phyloP scores from a whole-genome alignment of 2,888 invertebrate species.

The Crocallis elinguaria region DNA sequence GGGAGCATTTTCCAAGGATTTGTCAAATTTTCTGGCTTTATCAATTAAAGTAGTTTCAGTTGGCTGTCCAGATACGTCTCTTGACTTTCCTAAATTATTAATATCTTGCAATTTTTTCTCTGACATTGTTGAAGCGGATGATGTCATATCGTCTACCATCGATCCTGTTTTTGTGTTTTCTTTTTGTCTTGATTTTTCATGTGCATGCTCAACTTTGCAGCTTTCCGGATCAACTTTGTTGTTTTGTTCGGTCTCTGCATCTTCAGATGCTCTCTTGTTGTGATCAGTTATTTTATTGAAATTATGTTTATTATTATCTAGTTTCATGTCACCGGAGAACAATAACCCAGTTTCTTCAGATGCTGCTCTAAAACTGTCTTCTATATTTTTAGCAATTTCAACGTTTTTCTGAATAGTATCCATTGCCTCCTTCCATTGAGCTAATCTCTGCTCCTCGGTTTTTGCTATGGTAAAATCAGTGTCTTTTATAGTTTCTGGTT shows the following conservation, averaged over 20 bases:
- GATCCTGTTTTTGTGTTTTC: slow-evolving; percentile 16
- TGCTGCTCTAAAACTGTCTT: slow-evolving; percentile 61
- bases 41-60: background rate
- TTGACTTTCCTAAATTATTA: slow-evolving; percentile 17
- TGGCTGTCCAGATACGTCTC: slow-evolving; percentile 4
- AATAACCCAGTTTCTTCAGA: slow-evolving; percentile 9
- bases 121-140: slow-evolving; percentile 44
- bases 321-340: background rate
- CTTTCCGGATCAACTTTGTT: slow-evolving; percentile 22
- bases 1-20: background rate
- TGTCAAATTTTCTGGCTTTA: background rate
- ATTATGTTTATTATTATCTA: slow-evolving; percentile 13
- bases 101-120: slow-evolving; percentile 39
- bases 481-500: slow-evolving; percentile 47
- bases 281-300: slow-evolving; percentile 19
- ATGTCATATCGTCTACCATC: slow-evolving; percentile 40
- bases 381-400: slow-evolving; percentile 66
- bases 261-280: slow-evolving; percentile 29
- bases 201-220: slow-evolving; percentile 15
- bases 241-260: slow-evolving; percentile 13
- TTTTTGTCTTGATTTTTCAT: slow-evolving; percentile 33
- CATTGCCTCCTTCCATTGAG: slow-evolving; percentile 70
- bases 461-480: slow-evolving; percentile 43
- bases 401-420: slow-evolving; percentile 61
- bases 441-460: slow-evolving; percentile 60